Evolutionary conservation across 1,140 invertebrate species (phyloP).

Genomic region (Micrasema longulum): DNA sequence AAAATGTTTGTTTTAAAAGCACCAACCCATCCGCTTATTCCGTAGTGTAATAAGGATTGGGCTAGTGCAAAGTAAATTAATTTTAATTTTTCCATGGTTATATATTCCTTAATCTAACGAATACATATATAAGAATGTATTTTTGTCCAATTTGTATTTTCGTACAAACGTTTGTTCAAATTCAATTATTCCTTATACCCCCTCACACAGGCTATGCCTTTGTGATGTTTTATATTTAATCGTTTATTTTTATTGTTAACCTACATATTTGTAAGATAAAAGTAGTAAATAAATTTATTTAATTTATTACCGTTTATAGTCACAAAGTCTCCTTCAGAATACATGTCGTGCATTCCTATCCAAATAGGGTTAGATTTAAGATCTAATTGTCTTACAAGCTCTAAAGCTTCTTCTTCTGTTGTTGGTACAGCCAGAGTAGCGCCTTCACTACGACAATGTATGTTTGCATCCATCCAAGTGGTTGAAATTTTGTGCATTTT

Average conservation of each 20-base stretch:
- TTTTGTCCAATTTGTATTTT: neutral
- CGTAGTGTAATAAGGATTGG: too few relatives aligned
- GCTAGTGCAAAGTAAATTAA: too few relatives aligned
- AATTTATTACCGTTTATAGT: slow-evolving; percentile 42
- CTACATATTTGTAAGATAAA: neutral
- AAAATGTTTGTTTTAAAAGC: too few relatives aligned
- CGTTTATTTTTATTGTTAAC: neutral
- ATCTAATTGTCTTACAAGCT: neutral
- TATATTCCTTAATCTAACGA: too few relatives aligned
- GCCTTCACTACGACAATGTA: slow-evolving; percentile 60
- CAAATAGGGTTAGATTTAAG: slow-evolving; percentile 2
- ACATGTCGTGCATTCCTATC: slow-evolving; percentile 44
- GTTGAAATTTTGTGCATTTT: slow-evolving; percentile 58
- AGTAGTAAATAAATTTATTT: neutral
- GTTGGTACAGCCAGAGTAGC: slow-evolving; percentile 57
- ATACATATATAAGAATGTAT: too few relatives aligned
- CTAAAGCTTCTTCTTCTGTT: neutral
- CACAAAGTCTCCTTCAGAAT: slow-evolving; percentile 45
- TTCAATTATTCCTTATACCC: neutral
- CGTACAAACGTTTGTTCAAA: neutral
- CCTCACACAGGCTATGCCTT: neutral
- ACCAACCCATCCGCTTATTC: too few relatives aligned
- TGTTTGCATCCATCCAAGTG: slow-evolving; percentile 58
- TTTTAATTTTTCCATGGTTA: too few relatives aligned
- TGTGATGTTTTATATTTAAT: neutral